A percentile compares a stretch with the other conserved stretches of the same genome.
These are phyloP conservation scores for Aleiodes alternator DNA, from an alignment of 2,888 invertebrate genomes.

Conservation along the genomic window DNA sequence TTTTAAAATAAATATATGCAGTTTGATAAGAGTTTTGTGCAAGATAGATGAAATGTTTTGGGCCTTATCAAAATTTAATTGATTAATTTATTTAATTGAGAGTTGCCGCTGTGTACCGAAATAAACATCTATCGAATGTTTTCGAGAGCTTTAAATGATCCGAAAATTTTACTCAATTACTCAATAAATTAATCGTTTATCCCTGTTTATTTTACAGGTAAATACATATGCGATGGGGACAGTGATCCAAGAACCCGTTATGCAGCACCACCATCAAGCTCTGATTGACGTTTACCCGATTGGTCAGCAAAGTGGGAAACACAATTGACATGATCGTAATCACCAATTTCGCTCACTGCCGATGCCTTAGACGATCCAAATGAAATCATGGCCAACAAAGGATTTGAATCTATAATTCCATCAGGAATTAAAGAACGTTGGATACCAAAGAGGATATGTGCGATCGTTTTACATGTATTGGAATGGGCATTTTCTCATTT, in stretches of 20 bases:
- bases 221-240: conserved; percentile 91
- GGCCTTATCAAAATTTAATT: too few species aligned
- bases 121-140: conserved; percentile 1
- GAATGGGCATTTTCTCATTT: conserved; percentile 10
- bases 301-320: conserved; percentile 69
- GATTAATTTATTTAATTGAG: too few species aligned
- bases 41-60: too few species aligned
- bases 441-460: conserved; percentile 30
- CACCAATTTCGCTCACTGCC: conserved; percentile 53
- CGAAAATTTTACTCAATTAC: neutral
- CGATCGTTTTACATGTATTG: conserved; percentile 18
- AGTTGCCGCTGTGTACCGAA: too few species aligned
- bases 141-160: conserved; percentile 19
- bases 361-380: conserved; percentile 30
- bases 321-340: conserved; percentile 65
- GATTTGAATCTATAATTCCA: neutral
- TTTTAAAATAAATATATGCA: too few species aligned
- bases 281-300: conserved; percentile 71
- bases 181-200: conserved; percentile 18
- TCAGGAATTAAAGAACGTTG: conserved; percentile 23
- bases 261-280: conserved; percentile 74
- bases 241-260: conserved; percentile 76
- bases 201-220: conserved; percentile 76
- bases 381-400: conserved; percentile 2
- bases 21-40: too few species aligned